Evolutionary conservation across 2,113 vertebrate genomes (phyloP).

Genomic region (Ondatra zibethicus): DNA sequence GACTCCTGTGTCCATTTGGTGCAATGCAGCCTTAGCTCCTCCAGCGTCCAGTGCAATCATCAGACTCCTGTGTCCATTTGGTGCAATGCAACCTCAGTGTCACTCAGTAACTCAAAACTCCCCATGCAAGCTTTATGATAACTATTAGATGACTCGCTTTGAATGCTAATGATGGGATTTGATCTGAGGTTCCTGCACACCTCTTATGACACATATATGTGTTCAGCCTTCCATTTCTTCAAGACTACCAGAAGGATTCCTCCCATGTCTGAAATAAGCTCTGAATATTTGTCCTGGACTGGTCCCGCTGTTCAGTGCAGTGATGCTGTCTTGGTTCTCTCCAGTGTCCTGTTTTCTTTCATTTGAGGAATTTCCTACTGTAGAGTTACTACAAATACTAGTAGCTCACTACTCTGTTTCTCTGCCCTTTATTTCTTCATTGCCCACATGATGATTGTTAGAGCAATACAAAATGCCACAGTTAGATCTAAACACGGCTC

Average conservation of each 20-base stretch:
- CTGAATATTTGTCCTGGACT: neutral
- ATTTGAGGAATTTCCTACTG: too few species aligned
- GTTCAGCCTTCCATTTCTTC: neutral
- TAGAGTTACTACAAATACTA: neutral
- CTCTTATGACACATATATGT: neutral
- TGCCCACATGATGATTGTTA: neutral
- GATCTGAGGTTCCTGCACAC: neutral
- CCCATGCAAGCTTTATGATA: neutral
- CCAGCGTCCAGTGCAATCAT: neutral
- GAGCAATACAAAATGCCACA: neutral
- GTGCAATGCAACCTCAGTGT: neutral
- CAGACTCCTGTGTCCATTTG: neutral
- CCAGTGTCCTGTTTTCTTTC: neutral
- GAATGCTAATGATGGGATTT: conserved; percentile 32
- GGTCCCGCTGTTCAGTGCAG: neutral
- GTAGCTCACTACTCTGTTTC: neutral
- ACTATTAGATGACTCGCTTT: neutral
- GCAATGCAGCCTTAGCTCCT: neutral
- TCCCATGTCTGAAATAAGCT: neutral
- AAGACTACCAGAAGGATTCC: neutral
- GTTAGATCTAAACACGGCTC: neutral
- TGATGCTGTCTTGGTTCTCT: neutral
- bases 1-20: neutral
- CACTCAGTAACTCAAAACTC: neutral
- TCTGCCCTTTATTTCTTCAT: neutral